Evolutionary conservation across 2,113 vertebrate species (phyloP).

Genomic region (Microtus oregoni): DNA sequence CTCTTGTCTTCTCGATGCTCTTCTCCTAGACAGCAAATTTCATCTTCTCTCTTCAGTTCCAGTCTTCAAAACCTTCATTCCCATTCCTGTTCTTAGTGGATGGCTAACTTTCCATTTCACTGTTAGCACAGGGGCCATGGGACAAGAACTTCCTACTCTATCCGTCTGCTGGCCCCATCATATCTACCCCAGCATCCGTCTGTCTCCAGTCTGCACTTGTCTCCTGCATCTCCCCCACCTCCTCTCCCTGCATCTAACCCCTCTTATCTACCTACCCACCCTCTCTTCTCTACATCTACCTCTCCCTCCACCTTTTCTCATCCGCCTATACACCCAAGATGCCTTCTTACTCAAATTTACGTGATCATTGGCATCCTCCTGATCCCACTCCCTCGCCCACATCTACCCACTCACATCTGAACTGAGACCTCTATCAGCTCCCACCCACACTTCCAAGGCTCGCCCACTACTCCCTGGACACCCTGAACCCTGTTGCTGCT

Average conservation of each 20-base stretch:
- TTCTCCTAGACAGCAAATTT: neutral
- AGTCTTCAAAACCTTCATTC: neutral
- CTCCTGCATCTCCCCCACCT: neutral
- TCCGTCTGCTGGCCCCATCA: neutral
- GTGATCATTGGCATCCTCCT: neutral
- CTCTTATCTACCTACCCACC: neutral
- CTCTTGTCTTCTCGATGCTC: rapidly evolving
- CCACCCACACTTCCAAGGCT: neutral
- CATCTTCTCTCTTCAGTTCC: neutral
- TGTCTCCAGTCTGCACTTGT: neutral
- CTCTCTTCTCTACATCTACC: neutral
- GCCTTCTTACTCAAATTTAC: neutral
- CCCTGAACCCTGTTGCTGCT: neutral
- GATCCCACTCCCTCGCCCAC: neutral
- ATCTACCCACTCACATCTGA: neutral
- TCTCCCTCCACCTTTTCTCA: neutral
- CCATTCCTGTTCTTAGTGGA: neutral
- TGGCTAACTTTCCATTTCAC: neutral
- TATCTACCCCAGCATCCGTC: neutral
- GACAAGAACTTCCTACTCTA: neutral
- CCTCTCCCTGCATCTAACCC: neutral
- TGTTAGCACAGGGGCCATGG: neutral
- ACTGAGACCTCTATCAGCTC: no score
- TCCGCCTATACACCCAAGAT: neutral
- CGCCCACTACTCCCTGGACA: rapidly evolving